A percentile compares a stretch with the other conserved stretches of the same genome.
phyloP scores from a whole-genome alignment of 2,113 vertebrate species.

The Setophaga coronata region DNA sequence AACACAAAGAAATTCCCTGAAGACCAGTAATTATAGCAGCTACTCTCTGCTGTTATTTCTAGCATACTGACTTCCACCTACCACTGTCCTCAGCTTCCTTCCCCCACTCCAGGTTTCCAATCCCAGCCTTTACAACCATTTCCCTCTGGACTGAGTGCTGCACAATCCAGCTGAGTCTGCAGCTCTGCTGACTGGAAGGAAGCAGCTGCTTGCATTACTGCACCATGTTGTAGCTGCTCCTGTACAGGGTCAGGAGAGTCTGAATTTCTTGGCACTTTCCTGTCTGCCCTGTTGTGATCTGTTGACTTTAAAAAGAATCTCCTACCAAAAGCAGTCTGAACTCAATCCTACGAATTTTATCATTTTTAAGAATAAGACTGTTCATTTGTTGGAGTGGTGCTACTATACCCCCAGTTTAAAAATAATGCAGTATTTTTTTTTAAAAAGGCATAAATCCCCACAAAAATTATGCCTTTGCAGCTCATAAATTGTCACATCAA shows the following conservation, averaged over 20 bases:
- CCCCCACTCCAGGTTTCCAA: background rate
- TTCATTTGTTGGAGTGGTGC: background rate
- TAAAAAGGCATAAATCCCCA: rapidly evolving
- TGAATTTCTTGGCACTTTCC: background rate
- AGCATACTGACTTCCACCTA: background rate
- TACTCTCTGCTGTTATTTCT: background rate
- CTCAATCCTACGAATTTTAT: background rate
- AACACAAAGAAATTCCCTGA: background rate
- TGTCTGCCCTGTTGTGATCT: background rate
- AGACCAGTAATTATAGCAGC: background rate
- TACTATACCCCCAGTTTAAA: background rate
- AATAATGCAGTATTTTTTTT: background rate
- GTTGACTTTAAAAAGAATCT: background rate
- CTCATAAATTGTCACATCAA: background rate
- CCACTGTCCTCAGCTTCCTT: background rate
- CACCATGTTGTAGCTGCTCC: background rate
- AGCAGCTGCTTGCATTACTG: background rate
- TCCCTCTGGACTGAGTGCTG: background rate
- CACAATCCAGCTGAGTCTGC: background rate
- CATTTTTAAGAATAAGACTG: background rate
- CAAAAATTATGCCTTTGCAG: background rate
- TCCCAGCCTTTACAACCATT: background rate
- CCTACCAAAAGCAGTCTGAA: background rate
- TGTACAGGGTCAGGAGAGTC: background rate
- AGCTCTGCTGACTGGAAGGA: background rate